Evolutionary conservation across 2,797 vertebrate species (phyloP).

Genomic region (Heterohyrax brucei): DNA sequence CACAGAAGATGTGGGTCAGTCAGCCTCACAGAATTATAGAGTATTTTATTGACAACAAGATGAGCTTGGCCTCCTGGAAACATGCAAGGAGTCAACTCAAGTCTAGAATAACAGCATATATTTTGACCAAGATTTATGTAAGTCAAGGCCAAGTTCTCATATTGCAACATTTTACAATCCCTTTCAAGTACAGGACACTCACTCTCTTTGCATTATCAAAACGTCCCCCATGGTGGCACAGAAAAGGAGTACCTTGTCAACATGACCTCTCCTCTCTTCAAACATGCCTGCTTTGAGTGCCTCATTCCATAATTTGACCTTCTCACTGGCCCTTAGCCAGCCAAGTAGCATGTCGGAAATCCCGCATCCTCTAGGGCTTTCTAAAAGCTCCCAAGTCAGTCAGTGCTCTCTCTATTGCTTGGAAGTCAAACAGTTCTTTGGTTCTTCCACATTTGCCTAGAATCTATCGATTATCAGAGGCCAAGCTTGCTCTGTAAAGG

Average conservation of each 20-base stretch:
- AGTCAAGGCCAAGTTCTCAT: neutral
- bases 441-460: neutral
- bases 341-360: neutral
- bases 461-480: neutral
- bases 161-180: neutral
- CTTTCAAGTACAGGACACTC: neutral
- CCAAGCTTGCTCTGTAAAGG: neutral
- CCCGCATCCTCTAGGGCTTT: neutral
- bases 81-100: neutral
- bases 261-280: neutral
- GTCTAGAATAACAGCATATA: neutral
- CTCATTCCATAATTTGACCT: neutral
- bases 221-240: rapidly evolving
- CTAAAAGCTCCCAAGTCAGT: neutral
- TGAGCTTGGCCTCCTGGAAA: neutral
- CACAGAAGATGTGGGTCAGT: neutral
- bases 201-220: neutral
- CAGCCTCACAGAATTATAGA: neutral
- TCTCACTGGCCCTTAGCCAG: neutral
- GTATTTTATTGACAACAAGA: rapidly evolving
- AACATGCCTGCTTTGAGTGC: neutral
- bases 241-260: neutral
- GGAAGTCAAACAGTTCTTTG: neutral
- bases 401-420: neutral
- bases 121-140: neutral